These are phyloP conservation scores for Cyphomyrus discorhynchus DNA, from an alignment of 2,113 vertebrate species.

Conservation along the genomic window DNA sequence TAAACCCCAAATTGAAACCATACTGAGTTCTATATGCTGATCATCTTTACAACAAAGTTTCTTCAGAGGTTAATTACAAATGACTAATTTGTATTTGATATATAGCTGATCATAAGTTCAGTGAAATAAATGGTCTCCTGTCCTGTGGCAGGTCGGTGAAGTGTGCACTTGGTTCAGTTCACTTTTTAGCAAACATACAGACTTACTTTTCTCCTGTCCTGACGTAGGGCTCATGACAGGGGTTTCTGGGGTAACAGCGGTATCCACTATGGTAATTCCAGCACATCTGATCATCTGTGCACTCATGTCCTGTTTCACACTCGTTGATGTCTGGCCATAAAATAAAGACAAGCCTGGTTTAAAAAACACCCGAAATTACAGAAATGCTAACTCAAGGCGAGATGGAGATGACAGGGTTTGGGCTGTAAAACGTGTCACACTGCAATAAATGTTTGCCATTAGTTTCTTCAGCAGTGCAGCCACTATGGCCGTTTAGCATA, in stretches of 20 bases:
- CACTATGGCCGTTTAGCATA: not conserved
- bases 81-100: not conserved
- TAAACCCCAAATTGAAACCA: too few relatives aligned
- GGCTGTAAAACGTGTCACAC: not conserved
- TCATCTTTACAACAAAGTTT: not conserved
- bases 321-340: slow-evolving; percentile 81
- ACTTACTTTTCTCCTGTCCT: slow-evolving; percentile 87
- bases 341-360: not conserved
- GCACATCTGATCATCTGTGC: slow-evolving; percentile 89
- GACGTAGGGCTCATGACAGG: slow-evolving; percentile 85
- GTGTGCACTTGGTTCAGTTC: not conserved
- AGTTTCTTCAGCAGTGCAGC: not conserved
- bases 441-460: not conserved
- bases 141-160: not conserved
- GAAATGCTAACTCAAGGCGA: not conserved
- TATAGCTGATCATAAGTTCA: not conserved
- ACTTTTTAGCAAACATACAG: not conserved
- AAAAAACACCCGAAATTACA: not conserved
- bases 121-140: not conserved
- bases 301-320: slow-evolving; percentile 82
- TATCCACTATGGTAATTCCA: slow-evolving; percentile 94
- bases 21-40: not conserved
- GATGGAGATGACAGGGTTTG: not conserved
- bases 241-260: slow-evolving; percentile 90
- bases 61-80: not conserved